phyloP scores from a whole-genome alignment of 2,797 vertebrate species.

The Trachurus trachurus region DNA sequence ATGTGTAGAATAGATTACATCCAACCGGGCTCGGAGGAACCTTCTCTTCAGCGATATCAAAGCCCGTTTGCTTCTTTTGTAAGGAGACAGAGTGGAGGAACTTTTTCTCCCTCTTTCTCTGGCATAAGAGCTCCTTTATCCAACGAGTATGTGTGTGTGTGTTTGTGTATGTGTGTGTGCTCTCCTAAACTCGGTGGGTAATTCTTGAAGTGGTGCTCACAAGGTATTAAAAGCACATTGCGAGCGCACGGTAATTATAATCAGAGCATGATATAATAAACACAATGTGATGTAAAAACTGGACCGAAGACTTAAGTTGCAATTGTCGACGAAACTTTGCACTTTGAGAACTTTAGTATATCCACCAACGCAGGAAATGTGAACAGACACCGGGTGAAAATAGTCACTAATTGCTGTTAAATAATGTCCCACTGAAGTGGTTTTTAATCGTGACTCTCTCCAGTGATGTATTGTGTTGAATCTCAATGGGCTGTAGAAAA shows the following conservation, averaged over 20 bases:
- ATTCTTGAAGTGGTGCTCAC: constrained; percentile 48
- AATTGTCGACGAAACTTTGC: not conserved
- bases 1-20: constrained; percentile 71
- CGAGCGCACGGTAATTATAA: constrained; percentile 47
- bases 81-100: constrained; percentile 55
- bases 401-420: constrained; percentile 14
- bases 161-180: constrained; percentile 25
- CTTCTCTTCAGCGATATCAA: constrained; percentile 74
- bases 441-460: constrained; percentile 11
- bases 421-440: constrained; percentile 11
- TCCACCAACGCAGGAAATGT: constrained; percentile 3
- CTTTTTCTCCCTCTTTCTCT: constrained; percentile 46
- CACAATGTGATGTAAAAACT: constrained; percentile 1
- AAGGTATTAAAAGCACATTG: constrained; percentile 41
- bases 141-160: constrained; percentile 22
- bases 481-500: not conserved
- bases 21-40: constrained; percentile 63
- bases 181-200: constrained; percentile 26
- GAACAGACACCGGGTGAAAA: constrained; percentile 14
- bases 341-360: not conserved
- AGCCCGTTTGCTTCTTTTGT: constrained; percentile 72
- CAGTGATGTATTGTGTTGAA: not conserved
- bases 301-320: not conserved
- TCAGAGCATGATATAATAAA: constrained; percentile 40
- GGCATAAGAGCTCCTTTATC: constrained; percentile 74